A percentile compares a stretch with the other conserved stretches of the same genome.
Evolutionary conservation across 53 echinoderm and acorn worm genomes (phyloP).

Genomic region (Patiria pectinifera): DNA sequence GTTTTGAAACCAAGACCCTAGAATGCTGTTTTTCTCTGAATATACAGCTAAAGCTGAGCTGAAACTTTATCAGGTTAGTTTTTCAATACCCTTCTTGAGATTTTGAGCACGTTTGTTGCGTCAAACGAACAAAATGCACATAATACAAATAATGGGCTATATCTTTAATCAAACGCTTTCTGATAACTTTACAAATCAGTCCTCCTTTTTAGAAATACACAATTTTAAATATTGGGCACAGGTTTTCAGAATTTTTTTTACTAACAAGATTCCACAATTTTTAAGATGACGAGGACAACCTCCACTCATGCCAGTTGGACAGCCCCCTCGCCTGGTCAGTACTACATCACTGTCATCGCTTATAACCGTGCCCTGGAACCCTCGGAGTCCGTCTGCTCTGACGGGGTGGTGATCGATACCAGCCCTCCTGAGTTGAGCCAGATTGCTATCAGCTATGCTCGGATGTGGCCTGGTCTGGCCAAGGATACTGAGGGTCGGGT

Average conservation of each 20-base stretch:
- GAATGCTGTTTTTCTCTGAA: too few relatives aligned
- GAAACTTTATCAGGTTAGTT: too few relatives aligned
- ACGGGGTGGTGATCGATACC: conserved; percentile 46
- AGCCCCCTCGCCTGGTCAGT: conserved; percentile 49
- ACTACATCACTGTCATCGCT: conserved; percentile 29
- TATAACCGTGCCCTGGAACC: conserved; percentile 62
- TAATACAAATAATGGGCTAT: too few relatives aligned
- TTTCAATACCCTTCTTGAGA: too few relatives aligned
- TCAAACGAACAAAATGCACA: too few relatives aligned
- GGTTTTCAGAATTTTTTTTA: too few relatives aligned
- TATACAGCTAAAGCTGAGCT: too few relatives aligned
- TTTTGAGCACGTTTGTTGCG: too few relatives aligned
- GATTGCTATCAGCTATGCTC: not conserved
- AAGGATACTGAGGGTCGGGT: conserved; percentile 38
- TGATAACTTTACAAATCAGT: too few relatives aligned
- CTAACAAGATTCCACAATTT: not conserved
- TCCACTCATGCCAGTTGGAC: conserved; percentile 52
- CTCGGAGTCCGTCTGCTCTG: conserved; percentile 49
- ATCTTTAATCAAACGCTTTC: too few relatives aligned
- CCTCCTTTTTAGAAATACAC: too few relatives aligned
- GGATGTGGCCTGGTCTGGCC: conserved; percentile 43
- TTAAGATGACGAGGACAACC: conserved; percentile 44
- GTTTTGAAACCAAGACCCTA: too few relatives aligned
- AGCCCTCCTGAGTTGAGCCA: conserved; percentile 8
- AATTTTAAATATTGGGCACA: not conserved